Evolutionary conservation across 2,888 invertebrate genomes (phyloP), one percentile per base, ranked within the genome.

Genomic region (Amphipoea oculea): DNA sequence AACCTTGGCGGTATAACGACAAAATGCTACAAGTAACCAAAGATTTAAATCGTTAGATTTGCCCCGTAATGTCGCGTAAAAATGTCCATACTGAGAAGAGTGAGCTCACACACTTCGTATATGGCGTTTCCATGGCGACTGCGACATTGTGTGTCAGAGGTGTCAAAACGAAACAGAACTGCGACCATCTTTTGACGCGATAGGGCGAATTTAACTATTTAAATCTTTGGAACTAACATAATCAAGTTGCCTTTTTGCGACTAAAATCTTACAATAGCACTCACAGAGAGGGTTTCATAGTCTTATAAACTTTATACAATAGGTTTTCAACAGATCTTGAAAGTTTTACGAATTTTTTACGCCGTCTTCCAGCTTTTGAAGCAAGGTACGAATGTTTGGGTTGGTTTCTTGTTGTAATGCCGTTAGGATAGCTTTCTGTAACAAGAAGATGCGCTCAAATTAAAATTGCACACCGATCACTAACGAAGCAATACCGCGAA

Each of bases 341-440:
- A 42, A 29, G 57, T 62, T 79, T 85, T 75, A 87, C 29, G 67
- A 48, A 69, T 14, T 77, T 67, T 82, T 89, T 7, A 82, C 77
- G 63, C 86, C 88, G 87, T 91, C 92, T 88, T 89, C 89, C 70
- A 95, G 83, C 89, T 94, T 95, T 88, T 92, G 91, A 51, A 94
- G 86, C 62, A 96, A 89, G 73, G 89, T 90, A 71, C 88, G 93
- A 76, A 91, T 90, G 23, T 89, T 91, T 17, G 92, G 90, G 77
- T 88, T 92, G 20, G 83, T 86, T 76, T 94, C 94, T 9, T 91
- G 91, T 86, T 94, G 92, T 80, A 96, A 86, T 2, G 92, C 88
- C 36, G 91, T 86, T 79, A 96, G 82, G 84, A 96, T 92, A 62
- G 94, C 81, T 89, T 92, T 95, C 96, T 96, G 95, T 77, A 95